Evolutionary conservation across 1,140 invertebrate species (phyloP).

Genomic region (Oncopodura yosiiana): DNA sequence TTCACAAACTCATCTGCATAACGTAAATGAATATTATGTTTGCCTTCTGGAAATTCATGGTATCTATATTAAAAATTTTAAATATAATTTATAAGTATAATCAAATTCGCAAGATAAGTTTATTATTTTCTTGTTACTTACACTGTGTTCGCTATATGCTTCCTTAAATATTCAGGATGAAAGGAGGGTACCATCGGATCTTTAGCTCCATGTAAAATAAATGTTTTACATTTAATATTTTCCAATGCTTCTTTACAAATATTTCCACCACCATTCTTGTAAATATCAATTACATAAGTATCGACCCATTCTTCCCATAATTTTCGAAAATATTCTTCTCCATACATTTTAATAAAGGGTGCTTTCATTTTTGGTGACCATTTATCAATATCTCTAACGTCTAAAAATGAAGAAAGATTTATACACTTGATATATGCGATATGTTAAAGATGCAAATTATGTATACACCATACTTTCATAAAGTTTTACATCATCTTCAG

Average conservation of each 20-base stretch:
- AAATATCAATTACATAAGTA: constrained; percentile 48
- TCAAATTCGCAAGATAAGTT: not conserved
- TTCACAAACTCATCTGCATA: constrained; percentile 71
- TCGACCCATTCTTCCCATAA: constrained; percentile 67
- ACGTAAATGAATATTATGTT: constrained; percentile 72
- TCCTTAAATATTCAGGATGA: constrained; percentile 60
- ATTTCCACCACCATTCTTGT: constrained; percentile 51
- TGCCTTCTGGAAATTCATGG: constrained; percentile 63
- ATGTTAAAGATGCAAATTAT: not conserved
- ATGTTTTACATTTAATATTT: constrained; percentile 59
- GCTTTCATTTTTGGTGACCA: constrained; percentile 71
- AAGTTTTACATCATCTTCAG: constrained; percentile 54
- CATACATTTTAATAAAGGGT: constrained; percentile 63
- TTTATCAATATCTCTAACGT: constrained; percentile 53
- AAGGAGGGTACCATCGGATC: constrained; percentile 62
- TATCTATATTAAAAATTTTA: constrained; percentile 41
- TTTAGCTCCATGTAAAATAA: constrained; percentile 71
- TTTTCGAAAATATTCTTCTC: constrained; percentile 56
- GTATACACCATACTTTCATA: constrained; percentile 47
- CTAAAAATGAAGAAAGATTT: constrained; percentile 36
- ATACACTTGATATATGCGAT: not conserved
- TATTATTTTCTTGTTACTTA: constrained; percentile 39
- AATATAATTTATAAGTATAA: not conserved
- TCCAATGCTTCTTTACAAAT: constrained; percentile 56
- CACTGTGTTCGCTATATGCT: constrained; percentile 55